Evolutionary conservation across 2,113 vertebrate species (phyloP).

Genomic region (Oreotrochilus melanogaster): DNA sequence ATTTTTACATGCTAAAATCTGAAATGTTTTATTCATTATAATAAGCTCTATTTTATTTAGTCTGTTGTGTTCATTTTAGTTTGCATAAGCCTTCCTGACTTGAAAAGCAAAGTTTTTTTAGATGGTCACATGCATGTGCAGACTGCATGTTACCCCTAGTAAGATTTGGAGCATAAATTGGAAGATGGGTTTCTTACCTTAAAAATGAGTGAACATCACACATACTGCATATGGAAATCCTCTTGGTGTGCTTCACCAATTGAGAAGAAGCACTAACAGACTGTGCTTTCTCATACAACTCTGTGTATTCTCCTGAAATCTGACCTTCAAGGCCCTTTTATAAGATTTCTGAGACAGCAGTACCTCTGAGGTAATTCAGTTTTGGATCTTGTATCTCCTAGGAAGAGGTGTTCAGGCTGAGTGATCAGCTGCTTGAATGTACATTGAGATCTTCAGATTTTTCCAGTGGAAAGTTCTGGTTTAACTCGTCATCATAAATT

Average conservation of each 20-base stretch:
- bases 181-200: not conserved
- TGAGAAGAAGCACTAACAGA: not conserved
- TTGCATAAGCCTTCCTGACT: not conserved
- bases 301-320: not conserved
- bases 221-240: not conserved
- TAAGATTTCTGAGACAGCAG: not conserved
- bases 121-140: not conserved
- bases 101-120: not conserved
- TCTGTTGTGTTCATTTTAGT: not conserved
- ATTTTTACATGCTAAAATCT: not conserved
- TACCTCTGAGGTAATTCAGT: not conserved
- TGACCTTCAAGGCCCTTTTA: not conserved
- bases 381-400: not conserved
- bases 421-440: not conserved
- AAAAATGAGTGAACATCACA: not conserved
- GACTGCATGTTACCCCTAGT: fast-evolving
- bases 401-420: not conserved
- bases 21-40: slow-evolving; percentile 50
- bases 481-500: not conserved
- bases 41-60: not conserved
- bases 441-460: not conserved
- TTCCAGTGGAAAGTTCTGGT: not conserved
- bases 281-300: not conserved
- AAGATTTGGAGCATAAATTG: not conserved
- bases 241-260: not conserved